A percentile compares a stretch with the other conserved stretches of the same genome.
phyloP scores from a whole-genome alignment of 2,113 vertebrate genomes.

The Noturus placidus region DNA sequence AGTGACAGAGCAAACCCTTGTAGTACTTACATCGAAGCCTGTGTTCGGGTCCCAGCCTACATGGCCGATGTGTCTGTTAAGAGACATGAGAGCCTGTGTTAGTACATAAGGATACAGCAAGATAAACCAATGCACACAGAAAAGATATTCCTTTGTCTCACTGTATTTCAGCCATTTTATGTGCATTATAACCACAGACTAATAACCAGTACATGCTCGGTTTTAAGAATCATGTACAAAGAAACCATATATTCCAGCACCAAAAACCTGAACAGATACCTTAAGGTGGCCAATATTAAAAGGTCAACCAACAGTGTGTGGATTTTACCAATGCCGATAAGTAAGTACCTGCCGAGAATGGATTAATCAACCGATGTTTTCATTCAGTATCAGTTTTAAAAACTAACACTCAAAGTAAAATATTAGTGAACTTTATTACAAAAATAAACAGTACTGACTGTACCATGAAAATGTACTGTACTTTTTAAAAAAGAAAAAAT shows the following conservation, averaged over 20 bases:
- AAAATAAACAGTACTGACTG: too few relatives aligned
- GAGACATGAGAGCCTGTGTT: slow-evolving; percentile 33
- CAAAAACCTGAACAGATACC: neutral
- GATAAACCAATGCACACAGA: slow-evolving; percentile 7
- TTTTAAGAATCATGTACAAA: neutral
- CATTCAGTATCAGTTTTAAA: too few relatives aligned
- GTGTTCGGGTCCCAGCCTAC: slow-evolving; percentile 99
- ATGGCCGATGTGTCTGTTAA: slow-evolving; percentile 93
- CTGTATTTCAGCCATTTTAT: neutral
- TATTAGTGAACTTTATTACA: too few relatives aligned
- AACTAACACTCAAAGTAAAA: too few relatives aligned
- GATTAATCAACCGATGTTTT: too few relatives aligned
- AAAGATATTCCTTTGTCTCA: neutral
- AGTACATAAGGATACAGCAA: slow-evolving; percentile 34
- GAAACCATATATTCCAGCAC: neutral
- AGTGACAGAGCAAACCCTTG: slow-evolving; percentile 41
- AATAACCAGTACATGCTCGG: neutral
- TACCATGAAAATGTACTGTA: too few relatives aligned
- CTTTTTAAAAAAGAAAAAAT: too few relatives aligned
- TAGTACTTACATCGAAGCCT: slow-evolving; percentile 96
- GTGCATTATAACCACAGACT: neutral
- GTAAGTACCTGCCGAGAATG: too few relatives aligned
- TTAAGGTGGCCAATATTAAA: neutral
- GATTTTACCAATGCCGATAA: too few relatives aligned
- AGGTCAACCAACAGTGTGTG: too few relatives aligned